A percentile compares a stretch with the other conserved stretches of the same genome.
phyloP scores from a whole-genome alignment of 1,140 invertebrate species.

The Euura lappo region DNA sequence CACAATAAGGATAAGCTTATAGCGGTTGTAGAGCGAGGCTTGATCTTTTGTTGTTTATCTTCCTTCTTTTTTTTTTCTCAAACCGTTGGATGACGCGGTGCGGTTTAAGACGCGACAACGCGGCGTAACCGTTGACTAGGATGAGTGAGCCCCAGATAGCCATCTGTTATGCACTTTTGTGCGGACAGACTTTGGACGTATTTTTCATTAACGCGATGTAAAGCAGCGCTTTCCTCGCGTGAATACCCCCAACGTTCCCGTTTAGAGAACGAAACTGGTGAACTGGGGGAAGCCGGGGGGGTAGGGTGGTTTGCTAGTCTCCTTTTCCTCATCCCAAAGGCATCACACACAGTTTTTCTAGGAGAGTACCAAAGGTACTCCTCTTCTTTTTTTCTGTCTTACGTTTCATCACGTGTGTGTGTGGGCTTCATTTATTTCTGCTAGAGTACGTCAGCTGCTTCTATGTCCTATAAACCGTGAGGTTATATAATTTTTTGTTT shows the following conservation, averaged over 20 bases:
- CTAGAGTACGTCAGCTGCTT: too few species aligned
- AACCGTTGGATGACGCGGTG: neutral
- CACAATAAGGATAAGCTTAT: too few species aligned
- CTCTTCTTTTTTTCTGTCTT: too few species aligned
- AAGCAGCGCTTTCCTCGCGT: slow-evolving; percentile 37
- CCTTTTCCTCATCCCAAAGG: neutral
- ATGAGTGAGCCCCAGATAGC: slow-evolving; percentile 43
- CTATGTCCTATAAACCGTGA: too few species aligned
- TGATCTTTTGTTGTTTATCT: too few species aligned
- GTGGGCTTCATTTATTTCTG: too few species aligned
- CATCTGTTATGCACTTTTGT: slow-evolving; percentile 60
- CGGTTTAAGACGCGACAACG: neutral
- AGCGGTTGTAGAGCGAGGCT: too few species aligned
- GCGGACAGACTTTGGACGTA: slow-evolving; percentile 46
- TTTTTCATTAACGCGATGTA: slow-evolving; percentile 56
- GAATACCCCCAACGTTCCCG: slow-evolving; percentile 34
- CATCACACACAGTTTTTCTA: neutral
- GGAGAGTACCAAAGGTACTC: too few species aligned
- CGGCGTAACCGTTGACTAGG: neutral
- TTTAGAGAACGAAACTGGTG: slow-evolving; percentile 1
- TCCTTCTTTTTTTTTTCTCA: too few species aligned
- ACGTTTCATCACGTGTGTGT: too few species aligned
- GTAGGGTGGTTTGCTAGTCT: slow-evolving; percentile 1
- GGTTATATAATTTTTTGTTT: too few species aligned
- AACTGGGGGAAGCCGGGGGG: slow-evolving; percentile 34